Evolutionary conservation across 2,113 vertebrate genomes (phyloP), one percentile per base, ranked within the genome.

Genomic region (Ariopsis seemanni): DNA sequence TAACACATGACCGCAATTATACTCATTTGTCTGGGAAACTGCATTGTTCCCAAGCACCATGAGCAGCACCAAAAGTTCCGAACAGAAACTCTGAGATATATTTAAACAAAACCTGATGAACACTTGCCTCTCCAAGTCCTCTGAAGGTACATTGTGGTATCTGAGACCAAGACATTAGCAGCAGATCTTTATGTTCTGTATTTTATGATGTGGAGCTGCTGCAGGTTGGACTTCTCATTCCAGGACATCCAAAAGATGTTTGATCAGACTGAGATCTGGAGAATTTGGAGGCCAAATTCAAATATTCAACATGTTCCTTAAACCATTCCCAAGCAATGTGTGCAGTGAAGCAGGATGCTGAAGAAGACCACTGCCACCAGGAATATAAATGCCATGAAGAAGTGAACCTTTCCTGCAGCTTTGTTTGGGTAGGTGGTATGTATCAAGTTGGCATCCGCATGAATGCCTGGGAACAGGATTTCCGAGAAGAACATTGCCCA

Each of bases 381-480:
- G 10, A 75, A 52, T n/a, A 77, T 22, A 11, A n/a, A 0, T 17
- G 4, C 12, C 25, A 53, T 53, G 12, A 78, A n/a, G 12, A 53
- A 5, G 50, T 78, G 14, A 55, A 55, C 52, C 25, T 79, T 12
- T 25, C 55, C 22, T 14, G 52, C 50, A 79, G 3, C 6, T 3
- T 8, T 15, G 12, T 15, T 53, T 78, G 50, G 75, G 42, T 52
- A 75, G 42, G 18, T 77, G 17, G 1, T 48, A 79, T 6, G 1
- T 27, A 88, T 89, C 18, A 80, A 50, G 18, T 17, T 89, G 88
- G 81, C 25, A 86, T 53, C 0, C 10, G 53, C 55, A 27, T 8
- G 55, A 20, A 62, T 20, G 27, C 62, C 52, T 78, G 52, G 10
- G 11, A 25, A 25, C 62, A 72, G 30, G 11, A 52, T 80, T 82